A percentile compares a stretch with the other conserved stretches of the same genome.
phyloP scores from a whole-genome alignment of 2,888 invertebrate genomes.

The Ptychoptera albimana region DNA sequence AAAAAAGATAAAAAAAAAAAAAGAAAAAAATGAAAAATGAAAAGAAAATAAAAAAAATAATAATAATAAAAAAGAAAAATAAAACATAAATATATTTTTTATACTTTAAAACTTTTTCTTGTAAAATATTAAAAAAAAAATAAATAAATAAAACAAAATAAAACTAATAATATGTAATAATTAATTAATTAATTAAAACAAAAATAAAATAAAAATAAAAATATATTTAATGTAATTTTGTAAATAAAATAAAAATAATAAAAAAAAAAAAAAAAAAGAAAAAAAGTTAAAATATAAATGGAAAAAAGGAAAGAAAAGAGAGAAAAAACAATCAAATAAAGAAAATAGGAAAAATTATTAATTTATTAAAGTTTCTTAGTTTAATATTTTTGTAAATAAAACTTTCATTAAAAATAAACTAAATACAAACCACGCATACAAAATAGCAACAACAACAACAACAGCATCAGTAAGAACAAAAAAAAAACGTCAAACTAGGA shows the following conservation, averaged over 20 bases:
- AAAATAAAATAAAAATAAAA: no score
- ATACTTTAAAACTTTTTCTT: slow-evolving; percentile 8
- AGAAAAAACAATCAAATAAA: neutral
- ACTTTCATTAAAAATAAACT: no score
- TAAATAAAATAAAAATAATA: no score
- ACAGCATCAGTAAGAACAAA: no score
- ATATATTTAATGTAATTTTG: no score
- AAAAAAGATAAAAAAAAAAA: slow-evolving; percentile 9
- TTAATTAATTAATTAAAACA: no score
- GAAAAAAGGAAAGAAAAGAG: neutral
- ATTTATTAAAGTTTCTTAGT: no score
- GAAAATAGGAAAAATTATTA: neutral
- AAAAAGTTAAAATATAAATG: neutral
- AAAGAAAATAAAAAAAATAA: neutral
- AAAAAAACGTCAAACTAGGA: no score
- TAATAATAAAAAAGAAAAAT: slow-evolving; percentile 9
- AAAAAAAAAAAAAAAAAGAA: neutral
- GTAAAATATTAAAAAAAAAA: neutral
- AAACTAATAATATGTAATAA: neutral
- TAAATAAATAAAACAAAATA: neutral
- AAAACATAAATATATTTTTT: slow-evolving; percentile 16
- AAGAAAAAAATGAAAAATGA: slow-evolving; percentile 4
- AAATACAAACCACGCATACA: no score
- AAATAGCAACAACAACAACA: no score
- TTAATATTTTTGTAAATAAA: no score